Evolutionary conservation across 2,888 invertebrate genomes (phyloP).

Genomic region (Meiosimyza decipiens): DNA sequence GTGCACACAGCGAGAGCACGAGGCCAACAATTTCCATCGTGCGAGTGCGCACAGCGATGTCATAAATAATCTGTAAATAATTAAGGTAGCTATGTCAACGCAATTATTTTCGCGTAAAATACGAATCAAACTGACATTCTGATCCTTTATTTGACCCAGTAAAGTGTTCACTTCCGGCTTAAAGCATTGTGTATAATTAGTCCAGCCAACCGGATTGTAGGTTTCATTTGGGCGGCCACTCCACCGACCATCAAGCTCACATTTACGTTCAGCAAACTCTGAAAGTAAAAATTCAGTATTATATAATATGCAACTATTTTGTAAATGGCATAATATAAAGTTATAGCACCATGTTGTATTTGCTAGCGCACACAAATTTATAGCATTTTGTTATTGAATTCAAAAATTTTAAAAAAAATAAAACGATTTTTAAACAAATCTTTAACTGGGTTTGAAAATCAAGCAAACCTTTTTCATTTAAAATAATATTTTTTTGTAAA

Average conservation of each 20-base stretch:
- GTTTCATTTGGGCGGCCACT: constrained; percentile 68
- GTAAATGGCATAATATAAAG: too few species aligned
- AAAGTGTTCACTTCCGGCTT: constrained; percentile 76
- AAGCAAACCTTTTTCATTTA: too few species aligned
- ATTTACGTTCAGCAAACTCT: constrained; percentile 79
- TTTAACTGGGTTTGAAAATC: too few species aligned
- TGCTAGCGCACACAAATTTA: too few species aligned
- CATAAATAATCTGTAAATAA: constrained; percentile 71
- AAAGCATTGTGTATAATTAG: constrained; percentile 85
- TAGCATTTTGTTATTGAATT: too few species aligned
- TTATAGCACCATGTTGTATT: too few species aligned
- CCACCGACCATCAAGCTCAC: constrained; percentile 79
- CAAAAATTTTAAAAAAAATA: too few species aligned
- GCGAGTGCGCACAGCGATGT: constrained; percentile 78
- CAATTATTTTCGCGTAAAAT: neutral
- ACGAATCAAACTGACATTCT: constrained; percentile 62
- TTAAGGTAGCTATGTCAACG: neutral
- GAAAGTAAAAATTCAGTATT: constrained; percentile 43
- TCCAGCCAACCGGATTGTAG: constrained; percentile 74
- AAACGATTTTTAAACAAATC: too few species aligned
- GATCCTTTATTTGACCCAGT: constrained; percentile 68
- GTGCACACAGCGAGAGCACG: constrained; percentile 79
- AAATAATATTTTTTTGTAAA: too few species aligned
- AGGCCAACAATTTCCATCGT: constrained; percentile 88
- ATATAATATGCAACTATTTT: too few species aligned